A percentile compares a stretch with the other conserved stretches of the same genome.
These are phyloP conservation scores for Molorchus minor DNA, from an alignment of 2,888 invertebrate species.

Conservation along the genomic window DNA sequence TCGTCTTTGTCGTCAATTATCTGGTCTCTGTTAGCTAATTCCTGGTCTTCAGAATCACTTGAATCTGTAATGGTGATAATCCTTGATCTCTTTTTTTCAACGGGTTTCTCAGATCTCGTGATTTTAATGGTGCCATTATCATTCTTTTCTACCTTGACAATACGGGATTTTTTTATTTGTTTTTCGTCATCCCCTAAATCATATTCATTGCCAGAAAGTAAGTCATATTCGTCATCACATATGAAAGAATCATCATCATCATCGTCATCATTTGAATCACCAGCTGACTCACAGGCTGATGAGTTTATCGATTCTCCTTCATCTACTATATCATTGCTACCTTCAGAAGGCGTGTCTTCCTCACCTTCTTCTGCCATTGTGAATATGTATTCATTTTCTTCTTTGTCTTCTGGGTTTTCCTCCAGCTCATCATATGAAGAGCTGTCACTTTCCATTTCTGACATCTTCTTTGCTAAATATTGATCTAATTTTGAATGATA, in stretches of 20 bases:
- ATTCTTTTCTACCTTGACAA: constrained; percentile 39
- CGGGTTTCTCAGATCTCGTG: constrained; percentile 32
- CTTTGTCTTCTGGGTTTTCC: constrained; percentile 29
- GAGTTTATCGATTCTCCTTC: constrained; percentile 58
- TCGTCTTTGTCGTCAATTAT: neutral
- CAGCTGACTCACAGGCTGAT: constrained; percentile 48
- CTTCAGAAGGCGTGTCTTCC: constrained; percentile 59
- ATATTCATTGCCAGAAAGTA: constrained; percentile 56
- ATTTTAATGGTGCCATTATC: constrained; percentile 42
- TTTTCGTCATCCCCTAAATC: constrained; percentile 41
- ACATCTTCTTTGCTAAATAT: constrained; percentile 28
- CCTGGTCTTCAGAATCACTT: constrained; percentile 9
- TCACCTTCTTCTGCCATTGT: constrained; percentile 59
- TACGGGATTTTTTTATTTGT: constrained; percentile 41
- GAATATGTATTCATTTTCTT: constrained; percentile 45
- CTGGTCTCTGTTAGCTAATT: neutral
- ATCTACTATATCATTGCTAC: constrained; percentile 58
- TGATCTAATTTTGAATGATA: constrained; percentile 35
- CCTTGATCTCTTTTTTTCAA: constrained; percentile 34
- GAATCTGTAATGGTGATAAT: constrained; percentile 34
- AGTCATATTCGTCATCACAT: constrained; percentile 51
- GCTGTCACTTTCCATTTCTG: constrained; percentile 30
- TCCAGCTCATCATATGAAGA: constrained; percentile 30
- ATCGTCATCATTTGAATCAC: constrained; percentile 46
- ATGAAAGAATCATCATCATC: constrained; percentile 53